These are phyloP conservation scores for Monarcha castaneiventris DNA, from an alignment of 2,113 vertebrate species.

Conservation along the genomic window DNA sequence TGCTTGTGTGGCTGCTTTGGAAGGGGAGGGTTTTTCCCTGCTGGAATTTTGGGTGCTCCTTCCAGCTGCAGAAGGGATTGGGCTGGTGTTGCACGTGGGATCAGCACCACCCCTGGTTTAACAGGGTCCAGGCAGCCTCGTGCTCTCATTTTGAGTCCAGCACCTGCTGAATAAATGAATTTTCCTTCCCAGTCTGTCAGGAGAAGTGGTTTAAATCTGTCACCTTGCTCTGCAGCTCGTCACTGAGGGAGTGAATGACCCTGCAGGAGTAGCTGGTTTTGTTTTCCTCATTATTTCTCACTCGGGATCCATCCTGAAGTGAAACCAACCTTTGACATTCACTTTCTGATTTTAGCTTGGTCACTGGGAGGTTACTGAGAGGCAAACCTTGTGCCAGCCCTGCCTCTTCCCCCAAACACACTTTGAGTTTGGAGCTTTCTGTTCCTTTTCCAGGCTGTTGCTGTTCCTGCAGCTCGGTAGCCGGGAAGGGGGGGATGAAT, in stretches of 20 bases:
- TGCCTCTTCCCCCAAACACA: not conserved
- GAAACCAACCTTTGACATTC: not conserved
- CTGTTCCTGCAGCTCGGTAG: not conserved
- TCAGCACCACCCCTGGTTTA: too few species aligned
- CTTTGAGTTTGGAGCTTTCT: not conserved
- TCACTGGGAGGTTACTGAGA: not conserved
- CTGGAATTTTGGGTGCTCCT: not conserved
- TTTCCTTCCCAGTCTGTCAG: not conserved
- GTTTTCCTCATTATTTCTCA: not conserved
- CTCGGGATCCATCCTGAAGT: not conserved
- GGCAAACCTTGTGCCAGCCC: not conserved
- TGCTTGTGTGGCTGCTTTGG: not conserved
- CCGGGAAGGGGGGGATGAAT: not conserved
- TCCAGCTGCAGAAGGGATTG: not conserved
- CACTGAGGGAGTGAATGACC: not conserved
- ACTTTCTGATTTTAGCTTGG: not conserved
- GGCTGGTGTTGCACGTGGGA: accelerated
- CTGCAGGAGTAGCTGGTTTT: not conserved
- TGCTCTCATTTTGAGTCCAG: not conserved
- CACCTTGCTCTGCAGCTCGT: not conserved
- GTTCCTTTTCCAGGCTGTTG: accelerated
- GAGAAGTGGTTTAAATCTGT: not conserved
- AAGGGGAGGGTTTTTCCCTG: not conserved
- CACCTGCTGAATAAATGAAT: not conserved
- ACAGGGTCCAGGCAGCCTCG: not conserved